These are phyloP conservation scores for Caenorhabditis doughertyi DNA, from an alignment of 2,888 invertebrate species.

Conservation along the genomic window DNA sequence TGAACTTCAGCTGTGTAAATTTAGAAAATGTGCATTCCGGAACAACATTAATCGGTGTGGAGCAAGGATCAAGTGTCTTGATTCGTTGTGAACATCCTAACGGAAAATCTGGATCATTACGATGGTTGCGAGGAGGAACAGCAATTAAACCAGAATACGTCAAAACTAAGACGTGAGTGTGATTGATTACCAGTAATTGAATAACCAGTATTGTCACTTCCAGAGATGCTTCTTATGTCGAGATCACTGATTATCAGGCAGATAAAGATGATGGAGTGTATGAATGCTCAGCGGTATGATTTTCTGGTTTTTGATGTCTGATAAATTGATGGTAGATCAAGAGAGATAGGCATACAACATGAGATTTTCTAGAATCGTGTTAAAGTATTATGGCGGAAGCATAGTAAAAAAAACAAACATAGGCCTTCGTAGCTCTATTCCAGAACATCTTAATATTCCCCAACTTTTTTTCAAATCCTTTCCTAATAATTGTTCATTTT, in stretches of 20 bases:
- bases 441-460: too few relatives aligned
- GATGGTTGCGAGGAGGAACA: slow-evolving; percentile 61
- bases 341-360: background rate
- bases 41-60: slow-evolving; percentile 64
- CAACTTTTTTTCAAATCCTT: background rate
- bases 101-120: slow-evolving; percentile 54
- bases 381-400: too few relatives aligned
- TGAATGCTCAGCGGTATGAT: slow-evolving; percentile 64
- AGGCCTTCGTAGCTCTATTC: too few relatives aligned
- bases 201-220: slow-evolving; percentile 28
- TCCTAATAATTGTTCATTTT: too few relatives aligned
- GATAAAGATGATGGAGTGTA: slow-evolving; percentile 60
- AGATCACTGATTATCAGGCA: slow-evolving; percentile 47
- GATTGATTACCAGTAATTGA: slow-evolving; percentile 13
- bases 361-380: too few relatives aligned
- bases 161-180: slow-evolving; percentile 48
- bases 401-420: too few relatives aligned
- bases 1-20: background rate
- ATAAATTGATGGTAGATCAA: background rate
- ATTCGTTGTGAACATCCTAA: slow-evolving; percentile 64
- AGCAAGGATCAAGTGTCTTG: slow-evolving; percentile 57
- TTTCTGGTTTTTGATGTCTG: slow-evolving; percentile 1
- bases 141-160: slow-evolving; percentile 55
- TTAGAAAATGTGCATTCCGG: slow-evolving; percentile 56
- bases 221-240: slow-evolving; percentile 57